Conservation (phyloP, 2,888 invertebrate species). For the Trissoscelio sp. region DNA sequence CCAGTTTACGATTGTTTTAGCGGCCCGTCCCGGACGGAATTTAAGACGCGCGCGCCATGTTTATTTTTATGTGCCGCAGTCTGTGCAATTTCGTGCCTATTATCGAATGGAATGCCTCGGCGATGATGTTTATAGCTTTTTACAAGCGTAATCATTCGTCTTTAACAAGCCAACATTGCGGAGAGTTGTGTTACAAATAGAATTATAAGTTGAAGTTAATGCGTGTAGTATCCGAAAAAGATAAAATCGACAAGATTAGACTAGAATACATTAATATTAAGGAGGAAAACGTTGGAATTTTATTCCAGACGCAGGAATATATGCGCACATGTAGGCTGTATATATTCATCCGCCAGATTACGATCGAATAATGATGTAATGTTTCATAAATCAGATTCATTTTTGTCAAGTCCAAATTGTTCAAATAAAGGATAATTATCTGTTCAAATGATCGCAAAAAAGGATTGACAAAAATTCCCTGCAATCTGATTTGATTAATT, state of each 20-base stretch:
- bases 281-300: constrained; percentile 66
- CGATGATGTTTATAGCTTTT: constrained; percentile 68
- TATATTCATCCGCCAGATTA: constrained; percentile 65
- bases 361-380: constrained; percentile 64
- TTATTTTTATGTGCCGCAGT: constrained; percentile 58
- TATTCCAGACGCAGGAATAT: constrained; percentile 35
- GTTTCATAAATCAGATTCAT: constrained; percentile 55
- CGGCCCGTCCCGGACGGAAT: constrained; percentile 56
- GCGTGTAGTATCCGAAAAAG: constrained; percentile 69
- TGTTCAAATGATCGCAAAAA: constrained; percentile 5
- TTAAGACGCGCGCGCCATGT: constrained; percentile 54
- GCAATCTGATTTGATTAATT: no score
- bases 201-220: constrained; percentile 70
- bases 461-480: no score
- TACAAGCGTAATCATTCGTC: constrained; percentile 70
- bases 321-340: constrained; percentile 60
- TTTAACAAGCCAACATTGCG: constrained; percentile 64
- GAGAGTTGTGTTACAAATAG: constrained; percentile 67
- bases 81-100: constrained; percentile 65
- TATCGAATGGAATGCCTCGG: constrained; percentile 61
- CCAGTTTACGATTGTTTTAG: constrained; percentile 66
- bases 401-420: constrained; percentile 27
- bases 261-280: constrained; percentile 69
- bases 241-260: constrained; percentile 71
- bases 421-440: constrained; percentile 23